Evolutionary conservation across 2,888 invertebrate genomes (phyloP).

Genomic region (Hylaea fasciaria): DNA sequence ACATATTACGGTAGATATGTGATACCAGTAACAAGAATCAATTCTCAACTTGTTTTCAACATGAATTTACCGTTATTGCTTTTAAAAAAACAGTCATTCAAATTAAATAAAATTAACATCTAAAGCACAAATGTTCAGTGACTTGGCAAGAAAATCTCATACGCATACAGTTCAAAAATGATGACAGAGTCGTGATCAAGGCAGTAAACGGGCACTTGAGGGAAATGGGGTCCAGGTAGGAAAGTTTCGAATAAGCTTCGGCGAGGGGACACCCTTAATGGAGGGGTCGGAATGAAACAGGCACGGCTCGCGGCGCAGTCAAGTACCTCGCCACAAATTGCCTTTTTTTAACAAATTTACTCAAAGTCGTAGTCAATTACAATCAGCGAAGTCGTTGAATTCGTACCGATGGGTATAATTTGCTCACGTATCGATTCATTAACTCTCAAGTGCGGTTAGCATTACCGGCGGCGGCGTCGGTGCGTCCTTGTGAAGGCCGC

Average conservation of each 20-base stretch:
- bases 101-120: conserved; percentile 28
- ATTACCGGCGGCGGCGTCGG: conserved; percentile 32
- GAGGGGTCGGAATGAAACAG: conserved; percentile 56
- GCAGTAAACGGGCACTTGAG: conserved; percentile 61
- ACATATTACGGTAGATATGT: neutral
- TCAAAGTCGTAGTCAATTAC: conserved; percentile 50
- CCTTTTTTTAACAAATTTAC: conserved; percentile 57
- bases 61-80: neutral
- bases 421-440: conserved; percentile 30
- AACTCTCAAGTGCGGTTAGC: conserved; percentile 8
- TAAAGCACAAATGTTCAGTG: conserved; percentile 41
- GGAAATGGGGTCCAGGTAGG: conserved; percentile 62
- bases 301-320: conserved; percentile 50
- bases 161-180: conserved; percentile 55
- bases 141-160: conserved; percentile 43
- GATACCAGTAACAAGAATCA: neutral
- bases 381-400: conserved; percentile 45
- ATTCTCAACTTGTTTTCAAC: conserved; percentile 1
- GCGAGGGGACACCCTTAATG: conserved; percentile 41
- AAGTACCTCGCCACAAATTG: conserved; percentile 55
- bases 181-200: conserved; percentile 57
- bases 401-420: conserved; percentile 55
- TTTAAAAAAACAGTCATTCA: conserved; percentile 11
- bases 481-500: conserved; percentile 78
- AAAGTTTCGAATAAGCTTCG: conserved; percentile 47